phyloP scores from a whole-genome alignment of 2,888 invertebrate genomes.

The Epinotia brunnichana region DNA sequence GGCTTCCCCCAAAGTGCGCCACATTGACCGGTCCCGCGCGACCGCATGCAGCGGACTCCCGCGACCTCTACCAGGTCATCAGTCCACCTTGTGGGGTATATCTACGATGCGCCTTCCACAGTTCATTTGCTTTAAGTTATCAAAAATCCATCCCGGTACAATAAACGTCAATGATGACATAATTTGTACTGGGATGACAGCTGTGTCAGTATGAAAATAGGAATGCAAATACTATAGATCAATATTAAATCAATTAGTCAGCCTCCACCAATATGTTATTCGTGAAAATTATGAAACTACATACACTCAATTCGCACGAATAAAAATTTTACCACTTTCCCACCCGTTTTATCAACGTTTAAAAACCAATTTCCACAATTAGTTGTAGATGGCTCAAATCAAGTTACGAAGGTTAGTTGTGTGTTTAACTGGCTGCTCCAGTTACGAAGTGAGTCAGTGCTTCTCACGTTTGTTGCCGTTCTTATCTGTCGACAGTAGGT shows the following conservation, averaged over 20 bases:
- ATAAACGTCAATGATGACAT: too few relatives aligned
- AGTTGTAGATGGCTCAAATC: constrained; percentile 34
- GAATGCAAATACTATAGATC: too few relatives aligned
- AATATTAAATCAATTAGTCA: background rate
- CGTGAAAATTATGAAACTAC: too few relatives aligned
- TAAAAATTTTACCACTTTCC: background rate
- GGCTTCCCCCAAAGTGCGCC: too few relatives aligned
- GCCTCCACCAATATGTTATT: background rate
- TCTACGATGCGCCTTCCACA: too few relatives aligned
- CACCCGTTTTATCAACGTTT: constrained; percentile 23
- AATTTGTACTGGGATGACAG: too few relatives aligned
- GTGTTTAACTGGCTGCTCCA: constrained; percentile 41
- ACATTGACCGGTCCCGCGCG: too few relatives aligned
- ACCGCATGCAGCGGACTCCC: too few relatives aligned
- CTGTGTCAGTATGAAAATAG: too few relatives aligned
- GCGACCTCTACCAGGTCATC: too few relatives aligned
- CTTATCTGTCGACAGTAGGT: constrained; percentile 63
- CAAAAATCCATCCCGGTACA: too few relatives aligned
- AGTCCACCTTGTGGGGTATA: too few relatives aligned
- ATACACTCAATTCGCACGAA: background rate
- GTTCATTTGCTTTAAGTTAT: background rate
- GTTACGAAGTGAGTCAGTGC: constrained; percentile 55
- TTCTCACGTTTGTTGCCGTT: constrained; percentile 57
- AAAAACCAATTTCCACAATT: constrained; percentile 30
- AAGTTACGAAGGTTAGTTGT: constrained; percentile 35